Evolutionary conservation across 2,888 invertebrate species (phyloP).

Genomic region (Timema podura): DNA sequence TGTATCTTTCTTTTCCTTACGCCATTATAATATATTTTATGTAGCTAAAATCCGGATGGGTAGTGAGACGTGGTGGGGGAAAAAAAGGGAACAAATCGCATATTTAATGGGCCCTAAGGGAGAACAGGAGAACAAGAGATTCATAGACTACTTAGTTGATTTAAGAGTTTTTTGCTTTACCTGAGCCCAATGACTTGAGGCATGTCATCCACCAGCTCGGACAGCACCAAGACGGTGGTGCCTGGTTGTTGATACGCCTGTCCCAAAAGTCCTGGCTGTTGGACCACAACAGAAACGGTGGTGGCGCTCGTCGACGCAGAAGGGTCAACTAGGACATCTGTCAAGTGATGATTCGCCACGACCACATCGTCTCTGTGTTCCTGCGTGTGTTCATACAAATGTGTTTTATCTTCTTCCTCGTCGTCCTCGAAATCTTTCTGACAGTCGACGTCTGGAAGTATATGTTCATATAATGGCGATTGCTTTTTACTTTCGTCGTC

Average conservation of each 20-base stretch:
- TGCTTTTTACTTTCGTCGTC: constrained; percentile 45
- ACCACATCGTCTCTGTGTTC: constrained; percentile 1
- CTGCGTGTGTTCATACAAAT: background rate
- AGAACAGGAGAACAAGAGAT: background rate
- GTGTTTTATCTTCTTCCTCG: constrained; percentile 7
- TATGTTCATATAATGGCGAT: no score
- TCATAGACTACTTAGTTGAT: no score
- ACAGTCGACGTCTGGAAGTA: no score
- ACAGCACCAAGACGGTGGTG: constrained; percentile 64
- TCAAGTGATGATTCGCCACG: background rate
- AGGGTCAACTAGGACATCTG: constrained; percentile 48
- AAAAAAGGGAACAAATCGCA: no score
- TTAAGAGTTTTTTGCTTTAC: constrained; percentile 42
- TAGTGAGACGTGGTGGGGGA: no score
- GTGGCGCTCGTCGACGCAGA: constrained; percentile 18
- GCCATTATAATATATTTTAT: no score
- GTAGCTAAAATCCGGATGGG: no score
- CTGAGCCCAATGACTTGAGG: constrained; percentile 63
- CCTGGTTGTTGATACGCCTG: constrained; percentile 39
- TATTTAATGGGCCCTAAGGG: background rate
- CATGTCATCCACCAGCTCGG: constrained; percentile 68
- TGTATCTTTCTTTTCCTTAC: no score
- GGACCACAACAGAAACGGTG: constrained; percentile 47
- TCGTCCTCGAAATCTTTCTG: constrained; percentile 40
- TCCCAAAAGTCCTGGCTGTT: constrained; percentile 35